Evolutionary conservation across 2,797 vertebrate species (phyloP), one percentile per base, ranked within the genome.

Genomic region (Chrysocyon brachyurus): DNA sequence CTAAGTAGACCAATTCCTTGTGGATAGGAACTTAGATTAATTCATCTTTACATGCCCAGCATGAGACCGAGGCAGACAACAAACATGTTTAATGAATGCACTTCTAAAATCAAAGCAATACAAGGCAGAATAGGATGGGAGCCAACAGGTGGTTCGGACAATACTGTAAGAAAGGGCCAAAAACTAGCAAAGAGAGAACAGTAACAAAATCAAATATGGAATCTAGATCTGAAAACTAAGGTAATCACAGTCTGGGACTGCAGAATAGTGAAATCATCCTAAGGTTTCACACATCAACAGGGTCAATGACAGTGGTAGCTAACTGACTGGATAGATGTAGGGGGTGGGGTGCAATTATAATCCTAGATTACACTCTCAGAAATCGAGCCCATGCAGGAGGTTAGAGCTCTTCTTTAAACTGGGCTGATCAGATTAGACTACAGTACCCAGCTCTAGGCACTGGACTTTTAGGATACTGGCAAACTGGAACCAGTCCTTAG

Each of bases 41-140:
- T 52, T 57, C 52, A 90, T 21, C 82, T 88, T 52, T 87, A 21
- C 31, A 82, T 2, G 17, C 54, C 22, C 49, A 97, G 31, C 66
- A 78, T 72, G 59, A 75, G 24, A 70, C 66, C 86, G 57, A 46
- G 73, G n/a, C 36, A 96, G 64, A 93, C 92, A 95, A 95, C 21
- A 78, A 84, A 83, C 49, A 61, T 9, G 31, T 49, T 94, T 77
- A 97, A 79, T 36, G 68, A 56, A 68, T 28, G 9, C 59, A 33
- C 84, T 66, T 94, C 40, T 56, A 91, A 91, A 94, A 85, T 68
- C 72, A 96, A 96, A 84, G 21, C 61, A 57, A 68, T n/a, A 54
- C 22, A 61, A 36, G 54, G 54, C 54, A 68, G n/a, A 78, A 49
- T 2, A 21, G 7, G 54, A 33, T 6, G 26, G 81, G 33, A 73